Base-by-base conservation (phyloP, 2,113 vertebrate species). In the Salvator merianae region DNA sequence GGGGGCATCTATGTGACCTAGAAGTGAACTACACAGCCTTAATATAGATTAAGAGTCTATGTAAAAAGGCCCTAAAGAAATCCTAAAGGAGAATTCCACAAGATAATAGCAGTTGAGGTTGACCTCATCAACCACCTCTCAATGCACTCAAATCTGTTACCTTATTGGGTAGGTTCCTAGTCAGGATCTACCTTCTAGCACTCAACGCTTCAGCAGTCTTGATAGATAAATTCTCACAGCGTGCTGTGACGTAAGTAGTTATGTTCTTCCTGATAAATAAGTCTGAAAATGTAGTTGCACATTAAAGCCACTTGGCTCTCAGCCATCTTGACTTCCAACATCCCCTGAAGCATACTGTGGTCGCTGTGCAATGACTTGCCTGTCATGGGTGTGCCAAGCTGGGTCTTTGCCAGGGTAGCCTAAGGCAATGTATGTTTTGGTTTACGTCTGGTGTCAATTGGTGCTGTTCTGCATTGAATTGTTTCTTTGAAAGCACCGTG, bases 321-420 rank as follows among this genome's bases (percentile, higher is more conserved):
- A 10, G 26, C 85, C 66, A 47, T 65, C 26, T 47, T 32, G 36
- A 24, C 75, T 87, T 87, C 74, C 30, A 81, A 70, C 24, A 50
- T 55, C 63, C 55, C 36, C 22, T 13, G 68, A 70, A 43, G 77
- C 50, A 68, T 36, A 14, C 38, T 81, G 26, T 20, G 2, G 32
- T 71, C 53, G 47, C 71, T 83, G 30, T 84, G 5, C 22, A 72
- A 70, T 53, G n/a, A 62, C 79, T 84, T 85, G 86, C 13, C 40
- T 75, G 32, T 18, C 13, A 24, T 72, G 32, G 24, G 69, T 84
- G 59, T 1, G 1, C 66, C 71, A 82, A 87, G 18, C 14, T 71
- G 62, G 50, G 40, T 79, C 26, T 28, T 0, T 22, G 62, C 47
- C 85, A 59, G 26, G 69, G 40, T 3, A 65, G 20, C 53, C 62